phyloP scores from a whole-genome alignment of 1,140 invertebrate genomes.

The Pogonomyrmex californicus region DNA sequence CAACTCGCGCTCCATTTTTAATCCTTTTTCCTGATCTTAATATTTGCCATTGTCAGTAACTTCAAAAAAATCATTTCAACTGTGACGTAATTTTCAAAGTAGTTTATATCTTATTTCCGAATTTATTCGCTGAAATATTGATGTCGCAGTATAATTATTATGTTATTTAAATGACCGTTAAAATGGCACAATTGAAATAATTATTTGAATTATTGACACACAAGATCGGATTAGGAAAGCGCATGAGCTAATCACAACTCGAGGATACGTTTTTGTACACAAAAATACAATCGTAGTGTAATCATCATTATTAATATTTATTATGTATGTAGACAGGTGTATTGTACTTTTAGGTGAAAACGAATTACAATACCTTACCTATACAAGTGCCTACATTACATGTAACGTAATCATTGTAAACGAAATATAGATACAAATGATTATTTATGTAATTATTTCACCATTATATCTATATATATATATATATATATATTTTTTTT shows the following conservation, averaged over 20 bases:
- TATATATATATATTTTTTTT: too few species aligned
- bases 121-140: background rate
- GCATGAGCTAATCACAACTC: background rate
- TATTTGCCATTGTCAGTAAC: background rate
- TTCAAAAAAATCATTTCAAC: background rate
- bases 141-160: background rate
- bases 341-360: slow-evolving; percentile 67
- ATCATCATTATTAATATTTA: slow-evolving; percentile 48
- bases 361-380: slow-evolving; percentile 62
- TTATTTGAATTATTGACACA: background rate
- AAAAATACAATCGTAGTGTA: slow-evolving; percentile 32
- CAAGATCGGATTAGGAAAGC: background rate
- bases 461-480: background rate
- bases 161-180: background rate
- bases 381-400: slow-evolving; percentile 75
- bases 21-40: background rate
- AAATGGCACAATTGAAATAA: background rate
- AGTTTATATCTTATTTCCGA: background rate
- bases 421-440: slow-evolving; percentile 70
- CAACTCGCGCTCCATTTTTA: background rate
- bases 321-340: slow-evolving; percentile 51
- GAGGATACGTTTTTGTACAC: slow-evolving; percentile 12
- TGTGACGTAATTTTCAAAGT: background rate
- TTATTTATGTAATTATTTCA: slow-evolving; percentile 62
- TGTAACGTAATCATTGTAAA: slow-evolving; percentile 69